Percentiles rank a stretch among this genome's conserved stretches.
Conservation (phyloP, 2,888 invertebrate species). For the Tetragonisca angustula region DNA sequence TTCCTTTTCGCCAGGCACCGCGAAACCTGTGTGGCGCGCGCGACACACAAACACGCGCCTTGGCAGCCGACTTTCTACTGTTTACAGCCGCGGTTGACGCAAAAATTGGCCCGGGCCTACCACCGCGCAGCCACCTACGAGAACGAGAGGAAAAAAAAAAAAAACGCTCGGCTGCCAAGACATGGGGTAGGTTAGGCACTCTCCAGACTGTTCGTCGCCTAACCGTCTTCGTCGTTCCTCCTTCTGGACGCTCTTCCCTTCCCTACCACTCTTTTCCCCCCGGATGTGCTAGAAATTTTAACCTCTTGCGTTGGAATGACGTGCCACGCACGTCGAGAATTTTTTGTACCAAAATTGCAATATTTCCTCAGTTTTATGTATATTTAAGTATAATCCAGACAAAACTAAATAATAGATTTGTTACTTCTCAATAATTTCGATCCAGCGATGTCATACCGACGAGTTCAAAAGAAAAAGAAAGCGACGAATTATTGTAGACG, state of each 20-base stretch:
- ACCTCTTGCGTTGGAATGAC: no score
- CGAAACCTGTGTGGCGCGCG: slow-evolving; percentile 8
- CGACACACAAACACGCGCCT: slow-evolving; percentile 52
- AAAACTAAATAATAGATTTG: no score
- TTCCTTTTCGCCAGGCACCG: slow-evolving; percentile 15
- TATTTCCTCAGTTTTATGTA: no score
- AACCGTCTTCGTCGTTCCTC: no score
- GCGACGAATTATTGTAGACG: no score
- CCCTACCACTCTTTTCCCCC: background rate
- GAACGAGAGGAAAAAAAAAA: slow-evolving; percentile 71
- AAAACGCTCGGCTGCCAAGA: slow-evolving; percentile 79
- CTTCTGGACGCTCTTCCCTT: no score
- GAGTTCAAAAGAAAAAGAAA: no score
- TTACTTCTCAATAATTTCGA: no score
- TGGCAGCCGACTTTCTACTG: slow-evolving; percentile 82
- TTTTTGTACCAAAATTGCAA: no score
- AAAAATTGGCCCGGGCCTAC: slow-evolving; percentile 82
- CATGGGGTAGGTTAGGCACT: slow-evolving; percentile 81
- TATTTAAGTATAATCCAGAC: no score
- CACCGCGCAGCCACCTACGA: slow-evolving; percentile 68
- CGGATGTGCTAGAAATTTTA: background rate
- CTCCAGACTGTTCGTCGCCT: slow-evolving; percentile 53
- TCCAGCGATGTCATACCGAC: no score
- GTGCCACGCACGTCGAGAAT: no score
- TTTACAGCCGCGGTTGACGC: slow-evolving; percentile 80